phyloP scores from a whole-genome alignment of 2,113 vertebrate species.

The Rhinoderma darwinii region DNA sequence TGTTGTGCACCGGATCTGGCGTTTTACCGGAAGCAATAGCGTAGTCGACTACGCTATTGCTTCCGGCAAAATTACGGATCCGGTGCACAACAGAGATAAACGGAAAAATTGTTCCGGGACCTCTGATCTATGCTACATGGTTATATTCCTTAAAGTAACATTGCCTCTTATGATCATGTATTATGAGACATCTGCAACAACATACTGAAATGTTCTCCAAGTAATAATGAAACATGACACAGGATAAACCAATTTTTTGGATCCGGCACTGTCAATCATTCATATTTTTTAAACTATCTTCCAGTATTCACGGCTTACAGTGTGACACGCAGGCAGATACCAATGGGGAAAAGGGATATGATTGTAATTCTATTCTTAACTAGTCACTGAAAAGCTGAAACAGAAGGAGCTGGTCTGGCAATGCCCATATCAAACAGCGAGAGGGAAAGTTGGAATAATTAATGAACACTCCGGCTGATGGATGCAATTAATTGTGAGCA shows the following conservation, averaged over 20 bases:
- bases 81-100: no score
- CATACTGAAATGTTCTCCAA: neutral
- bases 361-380: conserved; percentile 55
- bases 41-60: no score
- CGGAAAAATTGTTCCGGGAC: no score
- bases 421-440: conserved; percentile 74
- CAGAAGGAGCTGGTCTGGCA: conserved; percentile 68
- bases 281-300: conserved; percentile 19
- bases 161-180: no score
- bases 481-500: conserved; percentile 79
- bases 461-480: conserved; percentile 85
- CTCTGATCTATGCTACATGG: no score
- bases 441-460: conserved; percentile 88
- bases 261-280: neutral
- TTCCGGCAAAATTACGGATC: no score
- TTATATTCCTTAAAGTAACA: no score
- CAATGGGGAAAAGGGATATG: conserved; percentile 20
- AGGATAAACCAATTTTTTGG: neutral
- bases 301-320: conserved; percentile 23
- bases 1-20: no score
- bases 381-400: conserved; percentile 51
- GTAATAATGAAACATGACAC: conserved; percentile 17
- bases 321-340: conserved; percentile 4
- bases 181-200: neutral
- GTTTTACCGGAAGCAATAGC: no score